These are phyloP conservation scores for Araneus ventricosus DNA, from an alignment of 1,140 invertebrate genomes.

Conservation along the genomic window DNA sequence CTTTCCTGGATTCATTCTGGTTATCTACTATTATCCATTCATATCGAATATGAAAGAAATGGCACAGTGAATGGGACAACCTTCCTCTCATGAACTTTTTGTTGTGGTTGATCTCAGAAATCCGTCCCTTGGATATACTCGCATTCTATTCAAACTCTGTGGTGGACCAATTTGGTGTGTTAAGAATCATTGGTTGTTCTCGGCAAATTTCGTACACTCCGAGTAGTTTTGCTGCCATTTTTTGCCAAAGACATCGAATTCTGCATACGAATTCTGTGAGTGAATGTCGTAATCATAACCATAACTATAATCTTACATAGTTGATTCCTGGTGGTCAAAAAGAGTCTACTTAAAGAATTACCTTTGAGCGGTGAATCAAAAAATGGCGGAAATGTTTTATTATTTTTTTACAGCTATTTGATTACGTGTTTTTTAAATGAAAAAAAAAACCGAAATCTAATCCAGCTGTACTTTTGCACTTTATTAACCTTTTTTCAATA, in stretches of 20 bases:
- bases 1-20: neutral
- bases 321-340: neutral
- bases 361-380: neutral
- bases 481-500: neutral
- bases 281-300: slow-evolving; percentile 25
- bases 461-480: neutral
- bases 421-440: neutral
- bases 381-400: slow-evolving; percentile 32
- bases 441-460: neutral
- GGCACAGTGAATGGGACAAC: neutral
- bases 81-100: neutral
- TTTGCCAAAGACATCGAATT: slow-evolving; percentile 73
- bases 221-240: slow-evolving; percentile 66
- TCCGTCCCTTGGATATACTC: slow-evolving; percentile 42
- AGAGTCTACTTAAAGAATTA: neutral
- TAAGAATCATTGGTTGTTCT: slow-evolving; percentile 1
- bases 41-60: neutral
- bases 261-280: slow-evolving; percentile 5
- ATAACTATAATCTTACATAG: neutral
- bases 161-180: neutral
- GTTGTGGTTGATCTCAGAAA: slow-evolving; percentile 43
- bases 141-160: slow-evolving; percentile 28
- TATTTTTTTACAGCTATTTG: neutral
- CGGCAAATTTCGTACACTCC: neutral
- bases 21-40: neutral